phyloP scores from a whole-genome alignment of 2,113 vertebrate genomes.

The Paradisaea rubra region DNA sequence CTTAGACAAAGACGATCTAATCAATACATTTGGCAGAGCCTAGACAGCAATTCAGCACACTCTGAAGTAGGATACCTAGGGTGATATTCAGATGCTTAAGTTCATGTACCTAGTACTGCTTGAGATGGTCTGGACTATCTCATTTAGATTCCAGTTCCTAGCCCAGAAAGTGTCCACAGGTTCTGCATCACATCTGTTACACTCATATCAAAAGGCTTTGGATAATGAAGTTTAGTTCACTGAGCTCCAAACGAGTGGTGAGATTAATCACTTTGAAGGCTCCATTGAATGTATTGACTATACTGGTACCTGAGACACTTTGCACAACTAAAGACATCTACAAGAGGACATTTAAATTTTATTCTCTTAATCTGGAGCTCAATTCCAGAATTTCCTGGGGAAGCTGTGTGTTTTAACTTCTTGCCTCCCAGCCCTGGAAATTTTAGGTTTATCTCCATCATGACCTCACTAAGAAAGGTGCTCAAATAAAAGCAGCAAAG shows the following conservation, averaged over 20 bases:
- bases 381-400: background rate
- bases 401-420: background rate
- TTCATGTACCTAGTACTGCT: background rate
- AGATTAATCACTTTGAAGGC: background rate
- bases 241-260: accelerated
- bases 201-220: background rate
- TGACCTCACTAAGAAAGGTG: background rate
- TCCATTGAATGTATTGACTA: background rate
- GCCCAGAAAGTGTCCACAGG: background rate
- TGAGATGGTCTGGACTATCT: background rate
- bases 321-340: background rate
- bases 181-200: background rate
- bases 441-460: background rate
- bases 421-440: background rate
- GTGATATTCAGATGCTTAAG: background rate
- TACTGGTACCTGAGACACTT: background rate
- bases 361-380: background rate
- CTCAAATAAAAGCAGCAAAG: background rate
- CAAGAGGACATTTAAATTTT: background rate
- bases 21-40: background rate
- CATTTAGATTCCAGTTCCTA: background rate
- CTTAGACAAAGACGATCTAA: background rate
- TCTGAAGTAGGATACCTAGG: background rate
- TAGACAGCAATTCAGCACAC: background rate
- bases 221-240: background rate